Conservation (phyloP, 2,888 invertebrate species). For the Calephelis perditalis region DNA sequence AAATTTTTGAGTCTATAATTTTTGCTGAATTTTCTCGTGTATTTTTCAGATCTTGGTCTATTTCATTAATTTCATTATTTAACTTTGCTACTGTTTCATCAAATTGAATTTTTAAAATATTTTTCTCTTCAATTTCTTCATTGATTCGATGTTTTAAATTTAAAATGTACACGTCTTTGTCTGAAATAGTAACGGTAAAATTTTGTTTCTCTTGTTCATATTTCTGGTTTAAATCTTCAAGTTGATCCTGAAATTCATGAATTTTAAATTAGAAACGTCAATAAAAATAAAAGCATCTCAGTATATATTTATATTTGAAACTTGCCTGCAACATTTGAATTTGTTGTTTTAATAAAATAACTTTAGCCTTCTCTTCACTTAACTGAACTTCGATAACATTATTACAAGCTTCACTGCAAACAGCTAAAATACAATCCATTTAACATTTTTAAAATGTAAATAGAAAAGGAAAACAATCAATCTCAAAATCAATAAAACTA, state of each 20-base stretch:
- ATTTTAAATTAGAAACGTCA: neutral
- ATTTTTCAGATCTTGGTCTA: slow-evolving; percentile 53
- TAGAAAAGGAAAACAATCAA: neutral
- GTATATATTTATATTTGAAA: slow-evolving; percentile 9
- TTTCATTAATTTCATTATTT: slow-evolving; percentile 56
- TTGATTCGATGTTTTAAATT: slow-evolving; percentile 56
- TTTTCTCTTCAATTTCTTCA: slow-evolving; percentile 56
- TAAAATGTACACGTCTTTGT: slow-evolving; percentile 49
- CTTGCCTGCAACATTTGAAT: slow-evolving; percentile 55
- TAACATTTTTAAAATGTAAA: neutral
- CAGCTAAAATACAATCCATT: slow-evolving; percentile 38
- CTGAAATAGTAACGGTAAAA: slow-evolving; percentile 40
- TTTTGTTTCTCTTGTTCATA: slow-evolving; percentile 42
- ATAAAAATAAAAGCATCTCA: neutral
- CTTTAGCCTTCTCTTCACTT: slow-evolving; percentile 60
- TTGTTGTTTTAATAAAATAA: slow-evolving; percentile 51
- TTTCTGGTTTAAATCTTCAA: slow-evolving; percentile 40
- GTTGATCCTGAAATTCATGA: slow-evolving; percentile 40
- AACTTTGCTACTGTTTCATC: slow-evolving; percentile 52
- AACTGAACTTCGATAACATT: slow-evolving; percentile 68
- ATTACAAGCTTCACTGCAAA: slow-evolving; percentile 61
- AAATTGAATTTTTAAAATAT: slow-evolving; percentile 43
- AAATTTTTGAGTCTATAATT: slow-evolving; percentile 48
- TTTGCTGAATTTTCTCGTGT: slow-evolving; percentile 43
- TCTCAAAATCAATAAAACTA: slow-evolving; percentile 13